Evolutionary conservation across 92 coral and sea anemone species (phyloP), one percentile per base, ranked within the genome.

Genomic region (Epizoanthus ramosus): DNA sequence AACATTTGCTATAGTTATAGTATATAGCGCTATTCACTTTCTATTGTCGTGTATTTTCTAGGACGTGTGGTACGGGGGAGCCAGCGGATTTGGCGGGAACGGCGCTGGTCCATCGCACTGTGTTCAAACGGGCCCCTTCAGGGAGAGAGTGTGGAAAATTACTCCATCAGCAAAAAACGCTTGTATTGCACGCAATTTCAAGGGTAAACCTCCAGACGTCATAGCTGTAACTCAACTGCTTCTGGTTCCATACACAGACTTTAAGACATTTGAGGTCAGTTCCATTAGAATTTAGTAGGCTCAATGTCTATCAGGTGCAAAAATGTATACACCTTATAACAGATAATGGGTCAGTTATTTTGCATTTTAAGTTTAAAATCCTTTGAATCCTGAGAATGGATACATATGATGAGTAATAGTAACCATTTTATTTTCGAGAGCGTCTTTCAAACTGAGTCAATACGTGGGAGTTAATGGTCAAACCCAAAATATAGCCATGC

Each of bases 91-190:
- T 17, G 97, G 98, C 4, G 98, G 98, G 3, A 88, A 93, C 63
- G 98, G 98, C 15, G 77, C n/a, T 5, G 89, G 74, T 8, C 2
- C 87, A 0, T 25, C 79, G 6, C 53, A 52, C 8, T 95, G 98
- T 64, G 98, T 95, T 14, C 92, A 76, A 68, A 87, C 92, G 25
- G 98, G 98, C 4, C 97, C 98, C 17, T 95, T 95, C 73, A 87
- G 92, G 65, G 86, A 88, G 39, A 83, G 75, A 7, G 87, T 21
- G 10, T 95, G 95, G 95, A 80, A 76, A 21, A 24, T 81, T 16
- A 85, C 91, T 2, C 69, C 87, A 0, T 81, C 80, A 28, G 88
- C 95, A 3, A 84, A 92, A 45, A 79, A 89, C 17, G 87, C 83
- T 5, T 95, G 98, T 43, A 90, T 95, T 7, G 60, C 65, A 57